phyloP scores from a whole-genome alignment of 2,888 invertebrate genomes.

The Pseudeuparius sepicola region DNA sequence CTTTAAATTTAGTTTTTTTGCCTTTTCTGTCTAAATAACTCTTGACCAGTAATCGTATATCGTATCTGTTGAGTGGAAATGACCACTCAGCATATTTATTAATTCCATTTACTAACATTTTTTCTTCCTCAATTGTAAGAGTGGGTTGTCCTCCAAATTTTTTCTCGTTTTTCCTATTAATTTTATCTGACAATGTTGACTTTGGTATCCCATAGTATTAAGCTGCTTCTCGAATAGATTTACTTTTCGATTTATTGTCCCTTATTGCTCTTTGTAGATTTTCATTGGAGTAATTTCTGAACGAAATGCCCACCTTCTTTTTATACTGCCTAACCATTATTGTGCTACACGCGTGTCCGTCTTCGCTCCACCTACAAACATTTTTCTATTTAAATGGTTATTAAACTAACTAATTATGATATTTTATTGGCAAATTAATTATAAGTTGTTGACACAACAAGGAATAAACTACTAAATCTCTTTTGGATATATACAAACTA shows the following conservation, averaged over 20 bases:
- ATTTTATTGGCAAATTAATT: no score
- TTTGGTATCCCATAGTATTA: slow-evolving; percentile 1
- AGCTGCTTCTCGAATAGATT: slow-evolving; percentile 3
- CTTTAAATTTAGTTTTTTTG: not conserved
- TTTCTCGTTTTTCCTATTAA: no score
- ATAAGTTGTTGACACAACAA: no score
- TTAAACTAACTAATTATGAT: no score
- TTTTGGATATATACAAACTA: no score
- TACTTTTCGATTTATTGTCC: no score
- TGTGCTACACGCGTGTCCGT: no score
- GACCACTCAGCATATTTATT: slow-evolving; percentile 1
- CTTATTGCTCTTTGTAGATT: slow-evolving; percentile 1
- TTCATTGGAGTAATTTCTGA: slow-evolving; percentile 3
- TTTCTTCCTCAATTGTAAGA: slow-evolving; percentile 1
- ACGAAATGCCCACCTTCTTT: slow-evolving; percentile 2
- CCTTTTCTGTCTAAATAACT: slow-evolving; percentile 3
- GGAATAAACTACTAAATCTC: no score
- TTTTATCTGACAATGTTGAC: slow-evolving; percentile 2
- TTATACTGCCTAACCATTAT: slow-evolving; percentile 1
- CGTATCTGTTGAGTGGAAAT: slow-evolving; percentile 2
- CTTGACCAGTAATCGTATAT: slow-evolving; percentile 2
- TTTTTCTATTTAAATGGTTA: no score
- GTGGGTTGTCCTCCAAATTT: no score
- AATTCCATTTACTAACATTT: slow-evolving; percentile 1
- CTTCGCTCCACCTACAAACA: no score